A percentile compares a stretch with the other conserved stretches of the same genome.
These are phyloP conservation scores for Brachionus angularis DNA, from an alignment of 1,140 invertebrate genomes.

Conservation along the genomic window DNA sequence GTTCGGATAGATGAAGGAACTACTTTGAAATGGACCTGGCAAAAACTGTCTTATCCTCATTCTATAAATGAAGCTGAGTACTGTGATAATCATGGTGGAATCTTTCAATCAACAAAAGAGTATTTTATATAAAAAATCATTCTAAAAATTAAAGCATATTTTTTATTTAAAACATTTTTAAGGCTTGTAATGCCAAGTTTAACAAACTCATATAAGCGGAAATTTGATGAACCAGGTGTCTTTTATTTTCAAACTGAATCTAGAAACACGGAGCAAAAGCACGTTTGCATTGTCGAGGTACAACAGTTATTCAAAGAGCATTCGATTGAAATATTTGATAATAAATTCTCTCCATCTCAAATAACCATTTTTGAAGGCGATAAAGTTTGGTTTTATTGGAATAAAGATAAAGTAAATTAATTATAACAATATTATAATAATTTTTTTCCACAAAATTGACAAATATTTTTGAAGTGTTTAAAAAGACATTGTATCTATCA, in stretches of 20 bases:
- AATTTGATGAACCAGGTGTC: slow-evolving; percentile 53
- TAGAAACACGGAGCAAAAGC: slow-evolving; percentile 48
- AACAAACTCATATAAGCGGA: slow-evolving; percentile 48
- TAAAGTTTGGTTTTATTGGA: slow-evolving; percentile 57
- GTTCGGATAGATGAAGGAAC: slow-evolving; percentile 54
- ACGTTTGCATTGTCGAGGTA: slow-evolving; percentile 55
- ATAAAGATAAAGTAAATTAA: slow-evolving; percentile 50
- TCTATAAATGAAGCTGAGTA: slow-evolving; percentile 52
- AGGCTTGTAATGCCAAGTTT: slow-evolving; percentile 45
- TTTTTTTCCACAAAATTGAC: neutral
- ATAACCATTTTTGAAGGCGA: slow-evolving; percentile 57
- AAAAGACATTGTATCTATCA: slow-evolving; percentile 56
- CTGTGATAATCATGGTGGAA: slow-evolving; percentile 43
- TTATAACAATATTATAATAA: too few species aligned
- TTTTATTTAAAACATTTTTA: neutral
- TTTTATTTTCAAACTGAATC: slow-evolving; percentile 56
- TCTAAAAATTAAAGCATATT: neutral
- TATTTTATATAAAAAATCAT: neutral
- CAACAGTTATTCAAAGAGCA: slow-evolving; percentile 51
- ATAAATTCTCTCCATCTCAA: slow-evolving; percentile 54
- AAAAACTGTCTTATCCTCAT: slow-evolving; percentile 50
- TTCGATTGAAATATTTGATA: slow-evolving; percentile 53
- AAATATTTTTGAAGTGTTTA: slow-evolving; percentile 52
- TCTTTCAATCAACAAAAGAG: slow-evolving; percentile 15
- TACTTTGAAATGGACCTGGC: slow-evolving; percentile 54